Conservation (phyloP, 2,113 vertebrate genomes). For the Gobiocypris rarus region DNA sequence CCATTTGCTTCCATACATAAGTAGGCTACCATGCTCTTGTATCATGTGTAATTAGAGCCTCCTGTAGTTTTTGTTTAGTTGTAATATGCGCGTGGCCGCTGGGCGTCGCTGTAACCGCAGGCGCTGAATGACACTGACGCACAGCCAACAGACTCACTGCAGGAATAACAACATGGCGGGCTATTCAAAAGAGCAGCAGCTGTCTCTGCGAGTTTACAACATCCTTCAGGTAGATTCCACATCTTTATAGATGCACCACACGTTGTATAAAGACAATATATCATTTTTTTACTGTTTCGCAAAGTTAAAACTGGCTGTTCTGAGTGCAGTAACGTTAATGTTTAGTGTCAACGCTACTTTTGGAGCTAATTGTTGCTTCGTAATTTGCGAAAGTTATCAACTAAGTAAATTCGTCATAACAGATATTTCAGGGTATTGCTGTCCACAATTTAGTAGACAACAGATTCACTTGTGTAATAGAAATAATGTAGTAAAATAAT, state of each 20-base stretch:
- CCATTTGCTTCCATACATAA: too few relatives aligned
- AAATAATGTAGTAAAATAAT: not conserved
- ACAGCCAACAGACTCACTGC: not conserved
- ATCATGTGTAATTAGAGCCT: not conserved
- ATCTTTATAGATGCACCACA: not conserved
- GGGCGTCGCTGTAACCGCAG: slow-evolving; percentile 4
- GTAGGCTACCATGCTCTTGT: too few relatives aligned
- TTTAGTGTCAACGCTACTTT: not conserved
- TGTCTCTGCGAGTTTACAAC: slow-evolving; percentile 59
- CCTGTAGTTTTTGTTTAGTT: not conserved
- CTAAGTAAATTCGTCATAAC: not conserved
- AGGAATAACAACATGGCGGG: slow-evolving; percentile 70
- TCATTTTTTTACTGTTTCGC: not conserved
- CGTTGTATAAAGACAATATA: not conserved
- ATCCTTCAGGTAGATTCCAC: slow-evolving; percentile 65
- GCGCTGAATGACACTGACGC: not conserved
- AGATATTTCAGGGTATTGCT: not conserved
- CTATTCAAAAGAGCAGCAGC: slow-evolving; percentile 59
- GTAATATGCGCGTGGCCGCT: not conserved
- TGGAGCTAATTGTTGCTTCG: not conserved
- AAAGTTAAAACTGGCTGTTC: not conserved
- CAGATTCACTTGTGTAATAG: not conserved
- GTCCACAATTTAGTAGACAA: not conserved
- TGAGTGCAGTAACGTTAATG: not conserved
- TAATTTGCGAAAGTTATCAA: too few relatives aligned